Base-by-base conservation (phyloP, 2,888 invertebrate species). In the Hypomecis atomaria region DNA sequence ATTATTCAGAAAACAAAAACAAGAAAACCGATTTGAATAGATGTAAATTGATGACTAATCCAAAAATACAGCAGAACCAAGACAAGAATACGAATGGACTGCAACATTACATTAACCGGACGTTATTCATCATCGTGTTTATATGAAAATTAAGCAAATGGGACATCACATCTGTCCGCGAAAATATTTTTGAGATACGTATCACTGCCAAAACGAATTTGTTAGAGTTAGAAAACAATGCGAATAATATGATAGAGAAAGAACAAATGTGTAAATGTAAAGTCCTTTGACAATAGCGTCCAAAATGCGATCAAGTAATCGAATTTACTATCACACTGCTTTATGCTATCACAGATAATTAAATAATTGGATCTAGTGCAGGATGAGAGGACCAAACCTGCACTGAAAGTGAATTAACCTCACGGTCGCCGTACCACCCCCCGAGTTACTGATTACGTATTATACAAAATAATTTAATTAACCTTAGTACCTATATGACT, bases 291-390 rank as follows among this genome's bases (percentile, higher is more conserved):
- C 38, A 8, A 6, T 11, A 37, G 67, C 59, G 69, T 69, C 34
- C 62, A 60, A 71, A 75, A 76, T 66, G 77, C 83, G 86, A 86
- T 86, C 83, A 84, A 76, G 79, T 85, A 85, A 87, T 84, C 75
- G 60, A 71, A 81, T 85, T 84, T 77, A 61, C 69, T 67, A 78
- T 72, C 69, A 59, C 57, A 65, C 57, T 66, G 61, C 64, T 70
- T 66, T 71, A 23, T 65, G 69, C 65, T 42, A 50, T 50, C 53
- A 47, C 52, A 34, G 6, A 73, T 72, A 56, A 71, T 71, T 66
- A 63, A 66, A 66, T 81, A 79, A 82, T 76, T 73, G 54, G 71
- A 81, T 81, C 75, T 57, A 61, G 66, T 38, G 53, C 50, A 50
- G 69, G 33, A 38, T n/a, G 13, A 11, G 44, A 33, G 23, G 56